Percentiles rank a stretch among this genome's conserved stretches.
phyloP scores from a whole-genome alignment of 2,797 vertebrate genomes.

The Chanos chanos region DNA sequence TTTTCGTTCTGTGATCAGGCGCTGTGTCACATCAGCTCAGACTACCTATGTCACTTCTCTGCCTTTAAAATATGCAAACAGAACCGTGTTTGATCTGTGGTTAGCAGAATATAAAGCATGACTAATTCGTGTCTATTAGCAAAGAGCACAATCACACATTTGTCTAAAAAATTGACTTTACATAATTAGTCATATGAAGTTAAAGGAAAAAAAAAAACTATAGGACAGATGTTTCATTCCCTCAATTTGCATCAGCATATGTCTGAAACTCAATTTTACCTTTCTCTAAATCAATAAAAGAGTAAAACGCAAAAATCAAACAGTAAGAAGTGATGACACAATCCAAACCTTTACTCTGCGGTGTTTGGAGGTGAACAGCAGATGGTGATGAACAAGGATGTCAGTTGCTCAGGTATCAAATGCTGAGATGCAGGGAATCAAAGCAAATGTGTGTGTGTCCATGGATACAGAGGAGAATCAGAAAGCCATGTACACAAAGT shows the following conservation, averaged over 20 bases:
- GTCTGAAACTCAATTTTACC: neutral
- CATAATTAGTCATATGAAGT: slow-evolving; percentile 10
- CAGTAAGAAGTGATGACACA: neutral
- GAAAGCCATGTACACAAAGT: too few species aligned
- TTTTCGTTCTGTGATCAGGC: too few species aligned
- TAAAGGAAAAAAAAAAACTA: slow-evolving; percentile 14
- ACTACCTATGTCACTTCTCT: too few species aligned
- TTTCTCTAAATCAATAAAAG: too few species aligned
- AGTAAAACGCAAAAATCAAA: neutral
- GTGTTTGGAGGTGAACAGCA: neutral
- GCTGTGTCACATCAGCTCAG: too few species aligned
- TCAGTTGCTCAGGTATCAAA: neutral
- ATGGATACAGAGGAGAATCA: too few species aligned
- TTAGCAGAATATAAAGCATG: too few species aligned
- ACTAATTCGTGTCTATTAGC: too few species aligned
- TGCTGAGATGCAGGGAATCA: neutral
- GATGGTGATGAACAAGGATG: slow-evolving; percentile 1
- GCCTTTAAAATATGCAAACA: too few species aligned
- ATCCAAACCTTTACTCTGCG: neutral
- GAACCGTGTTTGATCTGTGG: too few species aligned
- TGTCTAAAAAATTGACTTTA: too few species aligned
- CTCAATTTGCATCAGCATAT: slow-evolving; percentile 1
- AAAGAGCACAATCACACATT: too few species aligned
- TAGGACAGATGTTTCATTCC: neutral
- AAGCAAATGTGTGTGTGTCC: neutral